Conservation (phyloP, 2,113 vertebrate species). For the Varanus salvator region DNA sequence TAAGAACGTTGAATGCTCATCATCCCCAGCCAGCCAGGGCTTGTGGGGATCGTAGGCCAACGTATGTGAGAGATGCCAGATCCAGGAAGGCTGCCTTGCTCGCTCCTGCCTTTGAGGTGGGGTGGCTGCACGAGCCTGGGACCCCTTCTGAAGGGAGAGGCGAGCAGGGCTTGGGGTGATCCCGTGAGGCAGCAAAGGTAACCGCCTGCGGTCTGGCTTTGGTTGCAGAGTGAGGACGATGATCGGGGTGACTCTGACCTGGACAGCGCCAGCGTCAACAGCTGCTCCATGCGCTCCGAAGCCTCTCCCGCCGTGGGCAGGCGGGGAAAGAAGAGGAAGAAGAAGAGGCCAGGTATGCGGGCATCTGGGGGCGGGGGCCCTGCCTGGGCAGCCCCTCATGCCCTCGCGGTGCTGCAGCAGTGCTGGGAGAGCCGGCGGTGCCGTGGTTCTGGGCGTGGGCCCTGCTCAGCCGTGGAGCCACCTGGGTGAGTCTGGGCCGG, state of each 20-base stretch:
- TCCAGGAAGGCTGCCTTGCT: too few species aligned
- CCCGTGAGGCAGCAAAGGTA: rapidly evolving
- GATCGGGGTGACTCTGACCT: constrained; percentile 95
- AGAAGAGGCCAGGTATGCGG: constrained; percentile 92
- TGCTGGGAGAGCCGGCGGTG: too few species aligned
- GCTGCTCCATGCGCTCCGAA: constrained; percentile 92
- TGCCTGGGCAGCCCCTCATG: neutral
- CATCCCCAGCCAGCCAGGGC: too few species aligned
- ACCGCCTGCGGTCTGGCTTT: constrained; percentile 33
- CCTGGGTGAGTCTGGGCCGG: too few species aligned
- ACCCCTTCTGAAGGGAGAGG: too few species aligned
- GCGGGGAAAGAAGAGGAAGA: constrained; percentile 87
- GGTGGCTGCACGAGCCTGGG: neutral
- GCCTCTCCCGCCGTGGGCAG: constrained; percentile 87
- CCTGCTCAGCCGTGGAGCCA: too few species aligned
- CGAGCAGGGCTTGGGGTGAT: neutral
- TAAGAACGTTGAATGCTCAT: too few species aligned
- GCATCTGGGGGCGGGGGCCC: neutral
- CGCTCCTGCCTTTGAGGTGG: neutral
- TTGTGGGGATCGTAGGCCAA: too few species aligned
- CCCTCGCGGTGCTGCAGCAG: neutral
- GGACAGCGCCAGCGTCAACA: constrained; percentile 96
- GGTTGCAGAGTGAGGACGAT: constrained; percentile 92
- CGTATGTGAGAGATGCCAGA: too few species aligned
- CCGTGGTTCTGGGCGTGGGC: too few species aligned